These are phyloP conservation scores for Brachypalpus laphriformis DNA, from an alignment of 2,888 invertebrate species.

Conservation along the genomic window DNA sequence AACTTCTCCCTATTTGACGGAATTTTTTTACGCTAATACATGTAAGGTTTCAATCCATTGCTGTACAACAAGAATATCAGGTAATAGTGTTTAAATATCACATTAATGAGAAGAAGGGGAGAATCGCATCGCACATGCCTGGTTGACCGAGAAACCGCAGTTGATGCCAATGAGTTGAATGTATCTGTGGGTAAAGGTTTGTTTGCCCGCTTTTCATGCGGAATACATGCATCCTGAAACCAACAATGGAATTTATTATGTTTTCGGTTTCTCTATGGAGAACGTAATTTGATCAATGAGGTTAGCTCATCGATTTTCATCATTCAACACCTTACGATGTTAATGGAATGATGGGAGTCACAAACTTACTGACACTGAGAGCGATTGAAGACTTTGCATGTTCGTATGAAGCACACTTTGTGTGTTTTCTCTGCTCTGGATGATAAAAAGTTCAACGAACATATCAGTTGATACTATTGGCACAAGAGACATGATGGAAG, in stretches of 20 bases:
- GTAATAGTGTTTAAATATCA: neutral
- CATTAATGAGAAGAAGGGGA: neutral
- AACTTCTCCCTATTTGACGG: no score
- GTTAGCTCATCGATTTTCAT: constrained; percentile 56
- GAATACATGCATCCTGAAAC: constrained; percentile 7
- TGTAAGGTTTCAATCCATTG: no score
- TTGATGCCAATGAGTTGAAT: constrained; percentile 32
- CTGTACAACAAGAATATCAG: no score
- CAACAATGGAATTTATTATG: constrained; percentile 35
- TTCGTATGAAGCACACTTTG: neutral
- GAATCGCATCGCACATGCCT: constrained; percentile 31
- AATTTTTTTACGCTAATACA: no score
- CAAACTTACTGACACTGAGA: constrained; percentile 50
- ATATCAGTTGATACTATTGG: constrained; percentile 15
- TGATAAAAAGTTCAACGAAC: constrained; percentile 57
- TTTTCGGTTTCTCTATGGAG: constrained; percentile 5
- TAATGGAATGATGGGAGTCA: constrained; percentile 10
- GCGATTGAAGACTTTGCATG: constrained; percentile 14
- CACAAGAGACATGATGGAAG: neutral
- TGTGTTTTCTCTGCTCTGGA: constrained; percentile 9
- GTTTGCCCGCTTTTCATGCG: neutral
- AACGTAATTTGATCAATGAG: constrained; percentile 60
- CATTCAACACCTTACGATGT: constrained; percentile 68
- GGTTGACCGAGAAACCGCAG: constrained; percentile 50
- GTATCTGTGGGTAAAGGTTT: neutral